Evolutionary conservation across 2,113 vertebrate species (phyloP).

Genomic region (Hirundichthys speculiger): DNA sequence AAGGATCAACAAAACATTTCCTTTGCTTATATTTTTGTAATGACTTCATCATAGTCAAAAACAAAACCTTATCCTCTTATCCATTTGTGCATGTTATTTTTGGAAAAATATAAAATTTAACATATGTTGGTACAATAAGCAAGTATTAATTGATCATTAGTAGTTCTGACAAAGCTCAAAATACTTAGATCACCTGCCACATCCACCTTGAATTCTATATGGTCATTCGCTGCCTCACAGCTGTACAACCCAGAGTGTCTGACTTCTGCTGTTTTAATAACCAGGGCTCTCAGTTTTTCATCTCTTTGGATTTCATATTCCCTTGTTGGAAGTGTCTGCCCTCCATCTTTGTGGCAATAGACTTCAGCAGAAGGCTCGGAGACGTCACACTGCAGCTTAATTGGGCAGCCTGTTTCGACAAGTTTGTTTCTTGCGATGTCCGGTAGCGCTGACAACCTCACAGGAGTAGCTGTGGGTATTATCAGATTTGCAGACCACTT

Average conservation of each 20-base stretch:
- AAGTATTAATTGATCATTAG: constrained; percentile 63
- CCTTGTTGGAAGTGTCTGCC: constrained; percentile 59
- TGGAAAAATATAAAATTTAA: not conserved
- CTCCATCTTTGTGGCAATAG: constrained; percentile 80
- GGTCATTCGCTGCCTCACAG: constrained; percentile 81
- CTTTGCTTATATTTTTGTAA: too few species aligned
- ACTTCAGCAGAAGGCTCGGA: constrained; percentile 74
- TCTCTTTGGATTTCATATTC: constrained; percentile 73
- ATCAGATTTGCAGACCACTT: constrained; percentile 57
- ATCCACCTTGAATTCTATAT: constrained; percentile 83
- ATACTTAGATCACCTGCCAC: constrained; percentile 82
- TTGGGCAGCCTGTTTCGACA: constrained; percentile 74
- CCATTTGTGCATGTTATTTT: constrained; percentile 14
- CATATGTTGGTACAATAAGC: constrained; percentile 1
- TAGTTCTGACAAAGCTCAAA: constrained; percentile 72
- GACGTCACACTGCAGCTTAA: constrained; percentile 79
- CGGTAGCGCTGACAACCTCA: constrained; percentile 74
- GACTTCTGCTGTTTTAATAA: constrained; percentile 75
- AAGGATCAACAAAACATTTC: too few species aligned
- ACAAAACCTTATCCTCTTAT: not conserved
- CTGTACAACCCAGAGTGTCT: constrained; percentile 79
- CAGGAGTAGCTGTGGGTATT: constrained; percentile 69
- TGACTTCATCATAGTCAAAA: not conserved
- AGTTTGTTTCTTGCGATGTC: constrained; percentile 76
- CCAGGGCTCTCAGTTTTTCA: constrained; percentile 70